A percentile compares a stretch with the other conserved stretches of the same genome.
phyloP scores from a whole-genome alignment of 2,113 vertebrate species.

The Sphyrna mokarran region DNA sequence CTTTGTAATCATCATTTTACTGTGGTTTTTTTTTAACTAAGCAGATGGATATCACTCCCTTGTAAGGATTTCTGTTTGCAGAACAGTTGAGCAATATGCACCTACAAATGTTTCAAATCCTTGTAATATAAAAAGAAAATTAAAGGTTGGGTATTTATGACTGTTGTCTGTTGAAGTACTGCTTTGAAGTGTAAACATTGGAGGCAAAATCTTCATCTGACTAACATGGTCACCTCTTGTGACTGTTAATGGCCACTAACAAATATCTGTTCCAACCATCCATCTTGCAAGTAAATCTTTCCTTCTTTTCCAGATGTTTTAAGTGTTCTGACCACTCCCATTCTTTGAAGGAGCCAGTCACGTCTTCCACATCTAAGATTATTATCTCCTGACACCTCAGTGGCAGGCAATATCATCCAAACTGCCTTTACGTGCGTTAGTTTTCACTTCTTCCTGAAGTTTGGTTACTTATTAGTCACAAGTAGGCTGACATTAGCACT shows the following conservation, averaged over 20 bases:
- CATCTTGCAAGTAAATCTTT: not conserved
- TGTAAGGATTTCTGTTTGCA: not conserved
- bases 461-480: no score
- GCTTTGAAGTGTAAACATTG: not conserved
- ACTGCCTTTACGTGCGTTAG: not conserved
- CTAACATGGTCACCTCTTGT: not conserved
- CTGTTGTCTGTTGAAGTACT: not conserved
- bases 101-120: not conserved
- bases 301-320: not conserved
- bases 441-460: not conserved
- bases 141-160: not conserved
- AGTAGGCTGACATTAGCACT: no score
- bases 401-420: not conserved
- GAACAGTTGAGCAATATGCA: not conserved
- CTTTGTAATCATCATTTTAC: not conserved
- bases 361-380: not conserved
- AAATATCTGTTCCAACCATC: not conserved
- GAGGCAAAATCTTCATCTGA: not conserved
- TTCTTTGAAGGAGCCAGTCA: not conserved
- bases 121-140: not conserved
- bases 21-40: not conserved
- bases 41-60: not conserved
- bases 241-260: not conserved
- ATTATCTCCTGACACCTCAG: not conserved
- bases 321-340: no score